Percentiles rank a stretch among this genome's conserved stretches.
Evolutionary conservation across 1,140 invertebrate genomes (phyloP).

Genomic region (Kradibia gibbosae): DNA sequence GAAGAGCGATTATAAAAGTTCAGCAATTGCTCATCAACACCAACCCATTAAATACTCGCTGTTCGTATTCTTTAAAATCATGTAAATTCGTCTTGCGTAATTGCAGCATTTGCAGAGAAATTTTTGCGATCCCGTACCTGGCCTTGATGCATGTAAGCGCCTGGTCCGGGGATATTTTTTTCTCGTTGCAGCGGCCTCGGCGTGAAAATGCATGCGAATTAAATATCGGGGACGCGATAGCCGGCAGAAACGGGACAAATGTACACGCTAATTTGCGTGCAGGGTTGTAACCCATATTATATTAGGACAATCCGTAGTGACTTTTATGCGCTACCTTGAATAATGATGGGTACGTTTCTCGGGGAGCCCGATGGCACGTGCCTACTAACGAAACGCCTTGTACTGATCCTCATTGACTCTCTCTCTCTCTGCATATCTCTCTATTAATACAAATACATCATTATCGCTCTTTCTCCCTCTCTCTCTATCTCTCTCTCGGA

Average conservation of each 20-base stretch:
- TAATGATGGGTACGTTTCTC: conserved; percentile 13
- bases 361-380: conserved; percentile 1
- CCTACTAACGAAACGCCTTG: not conserved
- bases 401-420: not conserved
- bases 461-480: no score
- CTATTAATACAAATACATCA: no score
- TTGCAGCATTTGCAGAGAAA: not conserved
- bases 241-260: conserved; percentile 70
- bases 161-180: not conserved
- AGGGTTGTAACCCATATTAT: conserved; percentile 67
- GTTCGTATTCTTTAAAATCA: not conserved
- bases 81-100: not conserved
- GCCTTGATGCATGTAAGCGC: not conserved
- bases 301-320: conserved; percentile 59
- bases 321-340: conserved; percentile 38
- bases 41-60: not conserved
- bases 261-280: conserved; percentile 67
- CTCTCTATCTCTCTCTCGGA: not conserved
- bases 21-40: not conserved
- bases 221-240: conserved; percentile 65
- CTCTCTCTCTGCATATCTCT: not conserved
- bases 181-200: not conserved
- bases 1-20: no score
- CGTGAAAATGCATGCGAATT: conserved; percentile 61
- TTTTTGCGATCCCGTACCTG: not conserved